A percentile compares a stretch with the other conserved stretches of the same genome.
These are phyloP conservation scores for Dysmachus trigonus DNA, from an alignment of 2,888 invertebrate species.

Conservation along the genomic window DNA sequence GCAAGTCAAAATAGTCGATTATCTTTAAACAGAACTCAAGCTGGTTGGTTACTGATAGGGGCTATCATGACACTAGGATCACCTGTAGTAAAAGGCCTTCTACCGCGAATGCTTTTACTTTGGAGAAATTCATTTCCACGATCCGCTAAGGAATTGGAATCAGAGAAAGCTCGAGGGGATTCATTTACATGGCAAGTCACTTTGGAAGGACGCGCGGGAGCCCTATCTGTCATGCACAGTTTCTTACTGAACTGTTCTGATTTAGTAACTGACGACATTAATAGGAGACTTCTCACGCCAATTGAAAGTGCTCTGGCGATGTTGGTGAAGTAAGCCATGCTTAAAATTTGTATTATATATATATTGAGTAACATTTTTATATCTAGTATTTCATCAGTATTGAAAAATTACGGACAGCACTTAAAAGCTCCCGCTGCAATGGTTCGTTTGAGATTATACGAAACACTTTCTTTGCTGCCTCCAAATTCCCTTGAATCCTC, in stretches of 20 bases:
- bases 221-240: slow-evolving; percentile 94
- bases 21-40: slow-evolving; percentile 93
- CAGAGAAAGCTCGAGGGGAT: slow-evolving; percentile 94
- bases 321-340: slow-evolving; percentile 81
- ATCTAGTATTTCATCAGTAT: slow-evolving; percentile 80
- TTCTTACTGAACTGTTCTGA: slow-evolving; percentile 91
- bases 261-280: slow-evolving; percentile 90
- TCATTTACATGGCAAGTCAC: slow-evolving; percentile 99
- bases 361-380: background rate
- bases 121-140: slow-evolving; percentile 99
- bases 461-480: slow-evolving; percentile 81
- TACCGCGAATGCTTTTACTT: slow-evolving; percentile 91
- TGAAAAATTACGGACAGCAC: slow-evolving; percentile 89
- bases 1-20: slow-evolving; percentile 96
- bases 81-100: slow-evolving; percentile 88
- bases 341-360: slow-evolving; percentile 4
- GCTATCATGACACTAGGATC: slow-evolving; percentile 96
- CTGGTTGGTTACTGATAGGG: slow-evolving; percentile 97
- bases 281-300: slow-evolving; percentile 85
- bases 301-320: slow-evolving; percentile 96
- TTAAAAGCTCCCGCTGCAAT: slow-evolving; percentile 94
- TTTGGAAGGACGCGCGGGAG: slow-evolving; percentile 94
- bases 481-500: slow-evolving; percentile 83
- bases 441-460: slow-evolving; percentile 91
- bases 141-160: slow-evolving; percentile 94